Base-by-base conservation (phyloP, 2,113 vertebrate genomes). In the Baryphthengus martii region DNA sequence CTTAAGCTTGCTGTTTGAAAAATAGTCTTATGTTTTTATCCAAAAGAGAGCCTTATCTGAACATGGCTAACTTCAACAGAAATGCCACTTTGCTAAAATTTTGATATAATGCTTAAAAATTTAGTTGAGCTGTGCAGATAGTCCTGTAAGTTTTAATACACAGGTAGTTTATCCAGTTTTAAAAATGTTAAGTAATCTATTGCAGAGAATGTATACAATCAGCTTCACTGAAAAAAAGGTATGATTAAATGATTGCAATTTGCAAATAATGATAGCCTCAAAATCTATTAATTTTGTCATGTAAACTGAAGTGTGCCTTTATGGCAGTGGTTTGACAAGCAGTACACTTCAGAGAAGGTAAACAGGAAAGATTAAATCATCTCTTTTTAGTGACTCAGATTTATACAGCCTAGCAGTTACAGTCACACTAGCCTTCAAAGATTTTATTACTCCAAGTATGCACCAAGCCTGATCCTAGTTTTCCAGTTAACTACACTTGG, bases 341-440 rank as follows among this genome's bases (percentile, higher is more conserved):
- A 35, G 11, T 25, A 33, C 40, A 45, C 47, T 71, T 74, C 47
- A 50, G 29, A 67, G 50, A 91, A 53, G 35, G 63, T 80, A 93
- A 93, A 88, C 53, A 73, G 81, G 29, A 72, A 83, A 92, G 75
- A 74, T 85, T 77, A 95, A 96, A 93, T 89, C 33, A 63, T 35
- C 56, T 39, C 24, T 67, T 90, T 93, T 68, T 80, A 59, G 95
- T 96, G 96, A 93, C 91, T 93, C 95, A 95, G 92, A 85, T 84
- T 81, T 88, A 91, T 84, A 74, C 42, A 96, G 75, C 75, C 58
- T 35, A 61, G 74, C 91, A 73, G 62, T 62, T 91, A 78, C 58
- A 85, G 67, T 59, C 88, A 74, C 58, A 29, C 63, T 9, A 71
- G 72, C 82, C 50, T 94, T 94, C 93, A 59, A 75, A 87, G 73